Conservation (phyloP, 30 jellyfish, hydroid and myxozoan genomes). For the Chrysaora quinquecirrha region DNA sequence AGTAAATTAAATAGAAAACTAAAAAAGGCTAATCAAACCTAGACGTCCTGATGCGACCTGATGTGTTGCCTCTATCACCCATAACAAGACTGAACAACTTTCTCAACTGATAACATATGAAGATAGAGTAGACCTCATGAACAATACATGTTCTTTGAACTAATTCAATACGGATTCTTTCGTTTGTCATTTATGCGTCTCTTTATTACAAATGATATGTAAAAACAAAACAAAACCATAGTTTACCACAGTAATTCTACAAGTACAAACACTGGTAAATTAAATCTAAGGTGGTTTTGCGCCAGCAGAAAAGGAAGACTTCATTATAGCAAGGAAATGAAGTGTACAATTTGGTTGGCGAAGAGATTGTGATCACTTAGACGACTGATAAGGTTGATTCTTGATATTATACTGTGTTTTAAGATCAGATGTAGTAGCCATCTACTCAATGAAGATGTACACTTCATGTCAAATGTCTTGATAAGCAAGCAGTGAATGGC, state of each 20-base stretch:
- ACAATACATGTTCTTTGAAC: neutral
- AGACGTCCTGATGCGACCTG: no score
- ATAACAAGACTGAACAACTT: neutral
- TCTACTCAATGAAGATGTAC: neutral
- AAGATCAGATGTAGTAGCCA: neutral
- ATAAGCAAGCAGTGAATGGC: no score
- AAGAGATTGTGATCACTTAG: constrained; percentile 22
- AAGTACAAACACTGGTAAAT: constrained; percentile 32
- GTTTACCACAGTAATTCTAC: constrained; percentile 67
- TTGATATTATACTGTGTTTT: neutral
- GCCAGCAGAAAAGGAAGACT: constrained; percentile 67
- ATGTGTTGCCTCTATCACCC: no score
- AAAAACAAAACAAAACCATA: constrained; percentile 24
- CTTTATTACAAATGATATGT: constrained; percentile 22
- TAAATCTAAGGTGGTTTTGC: constrained; percentile 47
- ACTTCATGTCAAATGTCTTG: no score
- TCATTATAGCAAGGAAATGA: constrained; percentile 81
- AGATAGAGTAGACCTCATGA: neutral
- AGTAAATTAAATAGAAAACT: no score
- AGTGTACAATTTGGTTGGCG: constrained; percentile 58
- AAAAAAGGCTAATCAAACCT: no score
- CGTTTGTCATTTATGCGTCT: neutral
- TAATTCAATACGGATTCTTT: neutral
- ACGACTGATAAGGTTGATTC: neutral
- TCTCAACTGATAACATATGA: neutral